Evolutionary conservation across 1,140 invertebrate species (phyloP).

Genomic region (Drosophila virilis): DNA sequence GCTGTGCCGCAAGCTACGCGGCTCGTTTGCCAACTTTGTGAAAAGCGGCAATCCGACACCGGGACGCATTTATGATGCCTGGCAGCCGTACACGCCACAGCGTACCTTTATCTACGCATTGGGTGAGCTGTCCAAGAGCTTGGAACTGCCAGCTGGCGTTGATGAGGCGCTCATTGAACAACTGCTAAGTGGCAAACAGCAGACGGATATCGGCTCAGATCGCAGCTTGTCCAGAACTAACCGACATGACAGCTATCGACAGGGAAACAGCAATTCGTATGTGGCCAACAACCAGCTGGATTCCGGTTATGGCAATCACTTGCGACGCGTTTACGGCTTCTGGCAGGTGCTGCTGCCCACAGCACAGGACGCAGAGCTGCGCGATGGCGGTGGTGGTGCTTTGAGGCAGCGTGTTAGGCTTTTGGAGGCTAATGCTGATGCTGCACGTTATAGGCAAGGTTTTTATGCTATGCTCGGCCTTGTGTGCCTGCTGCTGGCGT

Average conservation of each 20-base stretch:
- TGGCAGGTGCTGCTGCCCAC: slow-evolving; percentile 75
- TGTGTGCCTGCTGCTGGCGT: slow-evolving; percentile 70
- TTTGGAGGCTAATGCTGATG: slow-evolving; percentile 72
- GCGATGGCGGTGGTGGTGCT: slow-evolving; percentile 17
- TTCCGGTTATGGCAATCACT: slow-evolving; percentile 66
- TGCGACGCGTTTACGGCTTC: slow-evolving; percentile 72
- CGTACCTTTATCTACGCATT: slow-evolving; percentile 85
- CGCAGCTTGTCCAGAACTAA: slow-evolving; percentile 66
- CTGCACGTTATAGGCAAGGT: slow-evolving; percentile 77
- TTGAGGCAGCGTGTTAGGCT: slow-evolving; percentile 63
- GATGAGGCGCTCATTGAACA: slow-evolving; percentile 60
- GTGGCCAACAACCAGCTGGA: slow-evolving; percentile 59
- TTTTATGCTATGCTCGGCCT: slow-evolving; percentile 77
- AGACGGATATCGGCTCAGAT: slow-evolving; percentile 34
- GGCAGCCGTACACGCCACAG: slow-evolving; percentile 86
- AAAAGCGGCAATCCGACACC: slow-evolving; percentile 87
- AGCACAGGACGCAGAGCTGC: slow-evolving; percentile 36
- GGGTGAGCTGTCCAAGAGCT: slow-evolving; percentile 60
- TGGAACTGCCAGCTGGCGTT: slow-evolving; percentile 1
- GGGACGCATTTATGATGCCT: slow-evolving; percentile 85
- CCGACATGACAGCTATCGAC: slow-evolving; percentile 53
- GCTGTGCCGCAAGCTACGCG: slow-evolving; percentile 86
- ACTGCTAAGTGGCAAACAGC: slow-evolving; percentile 44
- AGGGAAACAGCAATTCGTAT: slow-evolving; percentile 37
- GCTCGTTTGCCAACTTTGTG: slow-evolving; percentile 87